phyloP scores from a whole-genome alignment of 1,140 invertebrate genomes.

The Littorina saxatilis region DNA sequence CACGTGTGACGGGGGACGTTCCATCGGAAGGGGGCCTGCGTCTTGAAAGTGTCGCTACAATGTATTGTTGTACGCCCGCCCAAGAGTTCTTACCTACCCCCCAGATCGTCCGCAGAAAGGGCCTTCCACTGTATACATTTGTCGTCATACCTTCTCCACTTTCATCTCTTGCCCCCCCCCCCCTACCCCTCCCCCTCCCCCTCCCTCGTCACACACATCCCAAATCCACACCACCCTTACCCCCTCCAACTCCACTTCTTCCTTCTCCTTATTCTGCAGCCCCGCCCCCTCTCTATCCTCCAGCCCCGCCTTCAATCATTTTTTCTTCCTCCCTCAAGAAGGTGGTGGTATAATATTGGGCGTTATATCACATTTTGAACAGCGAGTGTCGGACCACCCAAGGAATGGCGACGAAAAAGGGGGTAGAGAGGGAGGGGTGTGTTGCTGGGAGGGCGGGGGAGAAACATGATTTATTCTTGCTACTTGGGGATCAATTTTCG shows the following conservation, averaged over 20 bases:
- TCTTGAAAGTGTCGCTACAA: neutral
- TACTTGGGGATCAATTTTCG: conserved; percentile 39
- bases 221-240: neutral
- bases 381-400: conserved; percentile 27
- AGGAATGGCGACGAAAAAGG: neutral
- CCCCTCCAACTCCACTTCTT: neutral
- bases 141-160: neutral
- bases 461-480: conserved; percentile 33
- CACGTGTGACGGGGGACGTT: too few species aligned
- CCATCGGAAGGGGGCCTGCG: neutral
- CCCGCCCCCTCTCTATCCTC: conserved; percentile 79
- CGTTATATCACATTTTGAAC: conserved; percentile 28
- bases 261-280: neutral
- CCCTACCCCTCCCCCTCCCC: neutral
- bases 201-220: neutral
- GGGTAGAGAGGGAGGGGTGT: neutral
- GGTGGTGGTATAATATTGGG: conserved; percentile 17
- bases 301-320: conserved; percentile 32
- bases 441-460: neutral
- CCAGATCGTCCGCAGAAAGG: neutral
- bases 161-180: neutral
- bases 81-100: neutral
- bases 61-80: neutral
- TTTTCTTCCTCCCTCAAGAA: conserved; percentile 32
- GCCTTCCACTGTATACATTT: conserved; percentile 7